These are phyloP conservation scores for Phoenoteleia sp. DNA, from an alignment of 2,888 invertebrate genomes.

Conservation along the genomic window DNA sequence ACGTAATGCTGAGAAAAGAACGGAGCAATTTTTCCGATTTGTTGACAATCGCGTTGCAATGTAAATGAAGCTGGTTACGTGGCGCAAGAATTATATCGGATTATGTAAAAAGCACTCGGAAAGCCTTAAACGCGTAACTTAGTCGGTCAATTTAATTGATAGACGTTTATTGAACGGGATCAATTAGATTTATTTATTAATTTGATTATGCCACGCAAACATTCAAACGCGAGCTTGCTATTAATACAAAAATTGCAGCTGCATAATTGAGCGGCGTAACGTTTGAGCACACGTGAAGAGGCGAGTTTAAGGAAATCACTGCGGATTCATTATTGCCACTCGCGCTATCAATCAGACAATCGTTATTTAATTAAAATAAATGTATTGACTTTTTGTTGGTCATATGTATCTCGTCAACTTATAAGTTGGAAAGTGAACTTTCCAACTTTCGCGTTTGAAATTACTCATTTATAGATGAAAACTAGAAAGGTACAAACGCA, in stretches of 20 bases:
- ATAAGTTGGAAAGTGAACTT: slow-evolving; percentile 60
- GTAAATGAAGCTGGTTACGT: slow-evolving; percentile 41
- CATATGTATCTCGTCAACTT: slow-evolving; percentile 45
- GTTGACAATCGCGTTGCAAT: slow-evolving; percentile 49
- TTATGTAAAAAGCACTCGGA: slow-evolving; percentile 50
- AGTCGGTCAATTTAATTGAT: slow-evolving; percentile 21
- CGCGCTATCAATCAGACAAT: slow-evolving; percentile 33
- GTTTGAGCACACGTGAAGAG: no score
- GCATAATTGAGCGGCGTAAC: slow-evolving; percentile 1
- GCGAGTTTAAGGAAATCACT: slow-evolving; percentile 3
- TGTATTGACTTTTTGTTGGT: slow-evolving; percentile 30
- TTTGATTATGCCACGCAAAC: no score
- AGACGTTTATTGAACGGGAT: slow-evolving; percentile 13
- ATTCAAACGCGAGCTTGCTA: no score
- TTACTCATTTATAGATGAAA: slow-evolving; percentile 62
- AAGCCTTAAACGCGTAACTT: slow-evolving; percentile 14
- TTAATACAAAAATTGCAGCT: no score
- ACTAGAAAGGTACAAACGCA: slow-evolving; percentile 47
- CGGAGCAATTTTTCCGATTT: slow-evolving; percentile 42
- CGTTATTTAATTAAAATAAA: slow-evolving; percentile 48
- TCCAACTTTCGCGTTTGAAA: slow-evolving; percentile 66
- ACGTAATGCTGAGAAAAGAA: not conserved
- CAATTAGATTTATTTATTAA: slow-evolving; percentile 23
- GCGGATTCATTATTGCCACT: not conserved
- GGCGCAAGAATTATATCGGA: slow-evolving; percentile 47